Evolutionary conservation across 2,113 vertebrate genomes (phyloP), one percentile per base, ranked within the genome.

Genomic region (Blennius ocellaris): DNA sequence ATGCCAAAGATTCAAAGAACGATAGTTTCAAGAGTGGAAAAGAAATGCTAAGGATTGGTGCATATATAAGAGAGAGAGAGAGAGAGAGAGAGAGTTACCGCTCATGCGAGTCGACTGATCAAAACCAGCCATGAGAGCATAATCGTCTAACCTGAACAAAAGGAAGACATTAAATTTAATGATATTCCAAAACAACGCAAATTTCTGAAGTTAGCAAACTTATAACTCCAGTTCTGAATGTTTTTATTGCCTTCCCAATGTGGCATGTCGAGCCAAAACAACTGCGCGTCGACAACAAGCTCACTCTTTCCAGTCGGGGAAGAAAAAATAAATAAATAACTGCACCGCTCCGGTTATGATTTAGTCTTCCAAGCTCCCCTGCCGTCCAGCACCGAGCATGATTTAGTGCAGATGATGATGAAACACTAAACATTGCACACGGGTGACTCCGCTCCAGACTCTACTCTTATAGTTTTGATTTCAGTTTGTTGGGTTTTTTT

Each of bases 361-460:
- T 82, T 80, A 84, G 59, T 70, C 48, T 63, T 73, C 74, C 16
- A 6, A 41, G 72, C 56, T 85, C 78, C 75, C 78, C 83, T 81
- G 76, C 78, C 52, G 84, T 75, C 44, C 53, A 75, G 40, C 63
- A 36, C 53, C 7, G 12, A 49, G 45, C 43, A 14, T 81, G 88
- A 89, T 85, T 87, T 82, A 80, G 40, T 53, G 71, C 55, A 59
- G 81, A 83, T 65, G 85, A 83, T 65, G 85, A 88, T 73, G 80
- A 82, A 82, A 72, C 81, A 30, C 58, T 73, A 51, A 30, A 52
- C 67, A 72, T 60, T 41, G 59, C 63, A 83, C 78, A 63, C 21
- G 63, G 59, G 56, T 73, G 82, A 81, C 77, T 87, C 71, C 65
- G 73, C 65, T 75, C 78, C 4, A 58, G 70, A 75, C 84, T 69